These are phyloP conservation scores for Pristionchus exspectatus DNA, from an alignment of 2,888 invertebrate genomes.

Conservation along the genomic window DNA sequence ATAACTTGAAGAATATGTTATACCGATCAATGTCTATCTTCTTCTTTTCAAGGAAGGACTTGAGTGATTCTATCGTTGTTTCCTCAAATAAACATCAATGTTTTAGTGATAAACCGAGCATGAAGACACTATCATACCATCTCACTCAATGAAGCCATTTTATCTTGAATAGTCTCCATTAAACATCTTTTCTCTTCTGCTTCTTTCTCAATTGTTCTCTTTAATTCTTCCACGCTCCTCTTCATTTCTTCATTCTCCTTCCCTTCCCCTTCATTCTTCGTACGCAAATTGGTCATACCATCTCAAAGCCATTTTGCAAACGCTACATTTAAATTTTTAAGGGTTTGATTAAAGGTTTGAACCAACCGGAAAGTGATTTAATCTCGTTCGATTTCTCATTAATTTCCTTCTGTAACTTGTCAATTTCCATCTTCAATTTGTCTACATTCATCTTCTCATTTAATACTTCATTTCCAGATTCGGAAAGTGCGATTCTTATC, in stretches of 20 bases:
- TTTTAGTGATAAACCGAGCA: neutral
- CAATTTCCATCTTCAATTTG: neutral
- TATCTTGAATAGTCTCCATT: neutral
- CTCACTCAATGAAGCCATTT: neutral
- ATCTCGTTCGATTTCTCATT: conserved; percentile 1
- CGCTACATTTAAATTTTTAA: neutral
- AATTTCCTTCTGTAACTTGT: conserved; percentile 6
- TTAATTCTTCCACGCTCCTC: neutral
- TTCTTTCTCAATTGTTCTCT: neutral
- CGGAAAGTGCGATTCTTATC: neutral
- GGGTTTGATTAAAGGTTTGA: neutral
- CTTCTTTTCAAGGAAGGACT: neutral
- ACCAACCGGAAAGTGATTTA: conserved; percentile 4
- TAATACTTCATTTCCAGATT: neutral
- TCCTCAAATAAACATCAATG: neutral
- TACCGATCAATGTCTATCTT: neutral
- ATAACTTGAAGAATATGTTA: too few relatives aligned
- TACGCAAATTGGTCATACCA: neutral
- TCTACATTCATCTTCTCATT: conserved; percentile 1
- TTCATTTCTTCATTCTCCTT: conserved; percentile 24
- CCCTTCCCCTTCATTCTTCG: conserved; percentile 22
- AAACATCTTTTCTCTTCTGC: neutral
- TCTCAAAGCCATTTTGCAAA: too few relatives aligned
- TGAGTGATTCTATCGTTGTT: neutral
- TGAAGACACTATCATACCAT: neutral